Percentiles rank a stretch among this genome's conserved stretches.
phyloP scores from a whole-genome alignment of 92 coral and sea anemone species.

The Phenganax subtilis region DNA sequence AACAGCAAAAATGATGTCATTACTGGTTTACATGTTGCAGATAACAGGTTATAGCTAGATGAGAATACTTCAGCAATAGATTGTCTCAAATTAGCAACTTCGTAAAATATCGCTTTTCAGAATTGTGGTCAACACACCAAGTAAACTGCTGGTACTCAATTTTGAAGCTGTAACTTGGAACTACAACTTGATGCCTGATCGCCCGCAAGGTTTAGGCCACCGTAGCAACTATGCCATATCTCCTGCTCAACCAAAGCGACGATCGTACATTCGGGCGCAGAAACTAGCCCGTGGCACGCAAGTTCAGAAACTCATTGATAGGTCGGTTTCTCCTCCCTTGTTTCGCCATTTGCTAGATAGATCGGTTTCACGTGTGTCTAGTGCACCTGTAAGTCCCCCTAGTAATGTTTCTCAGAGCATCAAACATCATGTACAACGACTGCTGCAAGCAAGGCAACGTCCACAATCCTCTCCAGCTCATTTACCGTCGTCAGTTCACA shows the following conservation, averaged over 20 bases:
- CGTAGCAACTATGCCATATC: conserved; percentile 65
- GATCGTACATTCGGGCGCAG: conserved; percentile 90
- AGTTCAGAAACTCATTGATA: conserved; percentile 68
- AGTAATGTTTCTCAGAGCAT: conserved; percentile 75
- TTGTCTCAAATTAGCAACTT: background rate
- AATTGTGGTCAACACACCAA: conserved; percentile 85
- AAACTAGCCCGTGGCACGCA: conserved; percentile 87
- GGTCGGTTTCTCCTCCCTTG: conserved; percentile 61
- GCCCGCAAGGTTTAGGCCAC: conserved; percentile 82
- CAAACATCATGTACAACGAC: conserved; percentile 70
- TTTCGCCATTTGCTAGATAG: conserved; percentile 30
- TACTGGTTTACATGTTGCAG: conserved; percentile 67
- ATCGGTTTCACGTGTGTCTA: conserved; percentile 55
- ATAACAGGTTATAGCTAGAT: conserved; percentile 57
- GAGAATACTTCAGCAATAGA: background rate
- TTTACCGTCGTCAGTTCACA: conserved; percentile 31
- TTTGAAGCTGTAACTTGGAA: conserved; percentile 81
- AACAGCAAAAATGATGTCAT: conserved; percentile 91
- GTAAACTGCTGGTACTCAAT: conserved; percentile 87
- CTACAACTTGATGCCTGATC: conserved; percentile 80
- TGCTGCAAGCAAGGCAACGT: conserved; percentile 65
- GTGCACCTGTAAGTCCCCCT: conserved; percentile 79
- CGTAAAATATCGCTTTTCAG: conserved; percentile 46
- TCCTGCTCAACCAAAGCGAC: conserved; percentile 69
- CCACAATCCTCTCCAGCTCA: conserved; percentile 93